Evolutionary conservation across 2,797 vertebrate species (phyloP).

Genomic region (Rhinoraja longicauda): DNA sequence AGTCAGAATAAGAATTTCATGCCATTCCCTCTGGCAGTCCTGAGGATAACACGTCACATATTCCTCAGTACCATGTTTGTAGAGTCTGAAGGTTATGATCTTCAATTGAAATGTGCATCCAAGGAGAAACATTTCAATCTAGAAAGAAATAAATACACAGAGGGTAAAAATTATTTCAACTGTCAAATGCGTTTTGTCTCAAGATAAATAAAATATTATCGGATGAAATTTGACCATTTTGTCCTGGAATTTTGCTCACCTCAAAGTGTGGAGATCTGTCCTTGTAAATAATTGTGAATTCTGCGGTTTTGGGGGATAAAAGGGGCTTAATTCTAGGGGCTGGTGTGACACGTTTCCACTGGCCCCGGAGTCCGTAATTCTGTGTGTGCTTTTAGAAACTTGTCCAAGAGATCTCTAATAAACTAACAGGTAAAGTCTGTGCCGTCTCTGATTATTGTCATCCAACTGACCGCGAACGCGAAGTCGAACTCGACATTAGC

Average conservation of each 20-base stretch:
- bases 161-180: neutral
- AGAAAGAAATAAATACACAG: neutral
- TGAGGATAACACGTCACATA: conserved; percentile 59
- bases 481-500: too few relatives aligned
- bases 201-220: neutral
- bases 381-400: too few relatives aligned
- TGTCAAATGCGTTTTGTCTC: neutral
- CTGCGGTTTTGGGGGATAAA: too few relatives aligned
- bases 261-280: too few relatives aligned
- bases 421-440: too few relatives aligned
- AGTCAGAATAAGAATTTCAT: conserved; percentile 60
- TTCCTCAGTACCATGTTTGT: conserved; percentile 59
- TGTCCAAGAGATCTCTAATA: too few relatives aligned
- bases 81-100: conserved; percentile 63
- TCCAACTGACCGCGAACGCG: too few relatives aligned
- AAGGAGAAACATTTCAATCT: conserved; percentile 66
- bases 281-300: too few relatives aligned
- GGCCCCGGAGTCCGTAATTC: too few relatives aligned
- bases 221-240: neutral
- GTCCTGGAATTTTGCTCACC: neutral
- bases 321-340: too few relatives aligned
- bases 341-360: too few relatives aligned
- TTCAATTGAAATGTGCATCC: conserved; percentile 63
- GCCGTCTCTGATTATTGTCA: too few relatives aligned
- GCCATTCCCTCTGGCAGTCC: conserved; percentile 59